Conservation (phyloP, 2,888 invertebrate genomes). For the Phanerotoma sp. region DNA sequence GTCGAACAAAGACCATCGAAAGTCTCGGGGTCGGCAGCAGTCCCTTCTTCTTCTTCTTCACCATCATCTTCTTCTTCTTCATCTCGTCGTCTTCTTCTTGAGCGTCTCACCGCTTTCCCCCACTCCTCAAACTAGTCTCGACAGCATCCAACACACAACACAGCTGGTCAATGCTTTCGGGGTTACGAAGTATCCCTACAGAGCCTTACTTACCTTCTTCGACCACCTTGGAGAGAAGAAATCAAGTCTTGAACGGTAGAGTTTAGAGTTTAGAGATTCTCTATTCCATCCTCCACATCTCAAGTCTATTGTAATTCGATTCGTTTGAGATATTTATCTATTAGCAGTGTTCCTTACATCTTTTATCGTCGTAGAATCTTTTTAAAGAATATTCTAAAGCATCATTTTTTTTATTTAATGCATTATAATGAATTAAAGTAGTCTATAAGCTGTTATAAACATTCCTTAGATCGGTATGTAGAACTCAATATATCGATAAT, state of each 20-base stretch:
- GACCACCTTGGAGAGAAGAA: constrained; percentile 18
- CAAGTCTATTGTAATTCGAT: constrained; percentile 7
- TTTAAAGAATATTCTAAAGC: neutral
- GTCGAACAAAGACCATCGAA: constrained; percentile 10
- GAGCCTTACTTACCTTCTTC: constrained; percentile 13
- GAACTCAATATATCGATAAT: neutral
- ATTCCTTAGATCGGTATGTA: too few relatives aligned
- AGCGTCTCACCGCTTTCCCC: neutral
- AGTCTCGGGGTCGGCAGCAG: neutral
- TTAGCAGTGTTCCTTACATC: neutral
- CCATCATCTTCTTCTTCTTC: neutral
- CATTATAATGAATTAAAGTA: neutral
- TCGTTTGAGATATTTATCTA: neutral
- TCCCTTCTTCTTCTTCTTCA: neutral
- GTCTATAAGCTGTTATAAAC: neutral
- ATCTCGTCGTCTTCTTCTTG: neutral
- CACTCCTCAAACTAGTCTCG: neutral
- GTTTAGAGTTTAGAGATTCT: neutral
- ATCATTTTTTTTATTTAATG: too few relatives aligned
- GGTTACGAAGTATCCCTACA: constrained; percentile 14
- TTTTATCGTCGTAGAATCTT: neutral
- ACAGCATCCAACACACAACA: constrained; percentile 17
- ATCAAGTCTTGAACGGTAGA: neutral
- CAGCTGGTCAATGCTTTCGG: constrained; percentile 26
- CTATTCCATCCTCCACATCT: neutral